These are phyloP conservation scores for Diploptera punctata DNA, from an alignment of 2,888 invertebrate species.

Conservation along the genomic window DNA sequence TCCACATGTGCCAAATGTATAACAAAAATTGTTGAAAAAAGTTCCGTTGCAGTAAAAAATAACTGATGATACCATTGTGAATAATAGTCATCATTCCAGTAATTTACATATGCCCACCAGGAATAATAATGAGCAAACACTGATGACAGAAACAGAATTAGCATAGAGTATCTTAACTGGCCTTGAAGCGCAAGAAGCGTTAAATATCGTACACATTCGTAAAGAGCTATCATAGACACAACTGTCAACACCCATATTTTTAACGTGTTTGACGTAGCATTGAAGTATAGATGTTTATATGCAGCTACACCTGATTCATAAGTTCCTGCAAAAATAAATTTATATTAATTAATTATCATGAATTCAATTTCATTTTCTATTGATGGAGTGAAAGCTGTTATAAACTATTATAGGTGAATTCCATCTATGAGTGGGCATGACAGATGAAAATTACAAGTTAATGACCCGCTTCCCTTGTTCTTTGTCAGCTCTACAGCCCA, in stretches of 20 bases:
- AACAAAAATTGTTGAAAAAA: slow-evolving; percentile 65
- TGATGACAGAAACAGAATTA: slow-evolving; percentile 65
- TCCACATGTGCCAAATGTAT: slow-evolving; percentile 63
- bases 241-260: slow-evolving; percentile 72
- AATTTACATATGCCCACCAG: slow-evolving; percentile 74
- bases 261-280: slow-evolving; percentile 67
- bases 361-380: no score
- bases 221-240: slow-evolving; percentile 63
- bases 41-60: slow-evolving; percentile 67
- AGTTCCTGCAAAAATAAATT: no score
- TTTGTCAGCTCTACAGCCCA: no score
- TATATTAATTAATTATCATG: no score
- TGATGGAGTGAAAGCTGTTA: no score
- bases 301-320: slow-evolving; percentile 73
- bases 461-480: no score
- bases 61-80: slow-evolving; percentile 73
- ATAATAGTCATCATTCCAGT: slow-evolving; percentile 75
- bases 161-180: slow-evolving; percentile 65
- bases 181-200: slow-evolving; percentile 60
- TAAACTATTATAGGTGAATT: no score
- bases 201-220: slow-evolving; percentile 66
- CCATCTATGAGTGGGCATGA: no score
- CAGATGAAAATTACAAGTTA: no score
- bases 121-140: slow-evolving; percentile 73
- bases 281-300: slow-evolving; percentile 75